Evolutionary conservation across 2,113 vertebrate genomes (phyloP), one percentile per base, ranked within the genome.

Genomic region (Spheniscus mendiculus): DNA sequence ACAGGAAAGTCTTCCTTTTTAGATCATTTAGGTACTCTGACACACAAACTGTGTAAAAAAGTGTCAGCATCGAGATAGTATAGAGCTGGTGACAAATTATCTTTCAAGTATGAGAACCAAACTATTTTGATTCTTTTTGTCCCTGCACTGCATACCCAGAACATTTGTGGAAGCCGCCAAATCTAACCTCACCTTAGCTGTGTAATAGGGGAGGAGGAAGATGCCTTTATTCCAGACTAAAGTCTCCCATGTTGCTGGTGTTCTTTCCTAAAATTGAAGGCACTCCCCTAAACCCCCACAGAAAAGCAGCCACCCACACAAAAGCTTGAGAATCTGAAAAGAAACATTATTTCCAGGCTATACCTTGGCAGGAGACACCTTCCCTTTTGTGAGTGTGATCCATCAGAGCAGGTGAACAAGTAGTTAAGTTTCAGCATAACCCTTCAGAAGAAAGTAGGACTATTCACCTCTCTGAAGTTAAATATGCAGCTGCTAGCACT

Each of bases 31-130:
- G 22, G 58, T 55, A n/a, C 26, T 63, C 30, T 63, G 62, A 30
- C 42, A 30, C 45, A n/a, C 47, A 23, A 91, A 11, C 11, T 2
- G 0, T 1, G 6, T 3, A 20, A 9, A 32, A 66, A 78, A n/a
- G 11, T 5, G 2, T 23, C 86, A n/a, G 38, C 42, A 34, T 0
- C 25, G 19, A 40, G 34, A 14, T 1, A 55, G 18, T 0, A 4
- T 12, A 36, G 38, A 11, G n/a, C 36, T 30, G 15, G 16, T 11
- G 22, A 9, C 49, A 65, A 49, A 22, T 20, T 5, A 1, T 32
- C 61, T 49, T 80, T 38, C 52, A 10, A 1, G 16, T 61, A 13
- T 2, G 6, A 30, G n/a, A 71, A 58, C 5, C 15, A 36, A 61
- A 62, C 14, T 10, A 1, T 15, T 77, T 18, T 26, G 8, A 49